Conservation (phyloP, 1,140 invertebrate genomes). For the Lepeophtheirus salmonis region DNA sequence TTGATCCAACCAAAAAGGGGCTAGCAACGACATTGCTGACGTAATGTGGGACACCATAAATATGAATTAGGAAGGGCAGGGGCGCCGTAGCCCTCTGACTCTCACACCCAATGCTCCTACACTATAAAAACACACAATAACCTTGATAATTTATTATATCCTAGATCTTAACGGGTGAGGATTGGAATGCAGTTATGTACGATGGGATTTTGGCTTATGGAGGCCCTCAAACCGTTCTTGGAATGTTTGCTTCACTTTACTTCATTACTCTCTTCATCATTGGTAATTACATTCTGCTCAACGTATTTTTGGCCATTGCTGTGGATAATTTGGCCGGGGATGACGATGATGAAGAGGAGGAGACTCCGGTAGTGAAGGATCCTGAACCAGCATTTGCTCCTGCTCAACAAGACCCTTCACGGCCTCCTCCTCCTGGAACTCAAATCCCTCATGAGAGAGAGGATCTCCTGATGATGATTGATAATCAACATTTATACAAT, state of each 20-base stretch:
- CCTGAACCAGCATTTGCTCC: neutral
- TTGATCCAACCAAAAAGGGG: too few relatives aligned
- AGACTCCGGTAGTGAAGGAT: neutral
- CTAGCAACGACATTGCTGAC: too few relatives aligned
- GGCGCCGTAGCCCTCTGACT: neutral
- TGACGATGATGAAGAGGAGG: conserved; percentile 17
- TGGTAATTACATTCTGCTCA: conserved; percentile 38
- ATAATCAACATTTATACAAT: neutral
- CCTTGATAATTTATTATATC: too few relatives aligned
- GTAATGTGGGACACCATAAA: too few relatives aligned
- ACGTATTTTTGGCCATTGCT: conserved; percentile 40
- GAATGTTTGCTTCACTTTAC: conserved; percentile 35
- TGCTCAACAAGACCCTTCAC: neutral
- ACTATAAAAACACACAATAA: neutral
- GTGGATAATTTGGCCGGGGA: conserved; percentile 34
- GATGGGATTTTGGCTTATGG: conserved; percentile 34
- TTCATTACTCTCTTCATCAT: conserved; percentile 38
- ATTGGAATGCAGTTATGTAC: conserved; percentile 41
- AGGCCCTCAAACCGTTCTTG: conserved; percentile 28
- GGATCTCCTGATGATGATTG: neutral
- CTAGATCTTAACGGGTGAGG: conserved; percentile 38
- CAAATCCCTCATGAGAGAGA: neutral
- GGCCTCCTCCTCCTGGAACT: neutral
- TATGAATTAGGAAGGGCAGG: neutral
- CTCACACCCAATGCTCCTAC: neutral